phyloP scores from a whole-genome alignment of 2,888 invertebrate species.

The Empis stercorea region DNA sequence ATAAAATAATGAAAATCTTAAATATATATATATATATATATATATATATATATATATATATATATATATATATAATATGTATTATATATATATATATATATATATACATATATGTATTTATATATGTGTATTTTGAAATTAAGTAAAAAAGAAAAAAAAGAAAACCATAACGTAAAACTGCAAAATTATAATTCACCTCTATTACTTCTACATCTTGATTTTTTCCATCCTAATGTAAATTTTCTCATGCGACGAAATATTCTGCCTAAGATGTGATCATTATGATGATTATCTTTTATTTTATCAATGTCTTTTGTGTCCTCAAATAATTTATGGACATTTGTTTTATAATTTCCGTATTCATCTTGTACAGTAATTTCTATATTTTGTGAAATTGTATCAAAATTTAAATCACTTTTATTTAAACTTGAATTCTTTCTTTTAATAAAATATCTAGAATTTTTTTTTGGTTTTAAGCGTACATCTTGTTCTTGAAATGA shows the following conservation, averaged over 20 bases:
- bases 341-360: constrained; percentile 28
- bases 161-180: constrained; percentile 12
- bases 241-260: constrained; percentile 32
- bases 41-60: too few species aligned
- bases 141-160: constrained; percentile 7
- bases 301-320: not conserved
- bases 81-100: too few species aligned
- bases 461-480: constrained; percentile 20
- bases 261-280: constrained; percentile 29
- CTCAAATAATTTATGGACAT: not conserved
- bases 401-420: constrained; percentile 30
- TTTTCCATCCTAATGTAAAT: constrained; percentile 34
- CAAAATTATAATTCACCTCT: constrained; percentile 30
- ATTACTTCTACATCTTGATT: constrained; percentile 32
- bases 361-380: constrained; percentile 35
- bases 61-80: too few species aligned
- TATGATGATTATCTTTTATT: constrained; percentile 4
- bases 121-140: too few species aligned
- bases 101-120: too few species aligned
- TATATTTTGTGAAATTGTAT: constrained; percentile 32
- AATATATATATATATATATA: too few species aligned
- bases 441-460: constrained; percentile 29
- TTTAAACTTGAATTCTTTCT: constrained; percentile 22
- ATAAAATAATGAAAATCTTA: too few species aligned
- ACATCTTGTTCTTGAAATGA: constrained; percentile 36